Conservation (phyloP, 2,113 vertebrate genomes). For the Copsychus sechellarum region DNA sequence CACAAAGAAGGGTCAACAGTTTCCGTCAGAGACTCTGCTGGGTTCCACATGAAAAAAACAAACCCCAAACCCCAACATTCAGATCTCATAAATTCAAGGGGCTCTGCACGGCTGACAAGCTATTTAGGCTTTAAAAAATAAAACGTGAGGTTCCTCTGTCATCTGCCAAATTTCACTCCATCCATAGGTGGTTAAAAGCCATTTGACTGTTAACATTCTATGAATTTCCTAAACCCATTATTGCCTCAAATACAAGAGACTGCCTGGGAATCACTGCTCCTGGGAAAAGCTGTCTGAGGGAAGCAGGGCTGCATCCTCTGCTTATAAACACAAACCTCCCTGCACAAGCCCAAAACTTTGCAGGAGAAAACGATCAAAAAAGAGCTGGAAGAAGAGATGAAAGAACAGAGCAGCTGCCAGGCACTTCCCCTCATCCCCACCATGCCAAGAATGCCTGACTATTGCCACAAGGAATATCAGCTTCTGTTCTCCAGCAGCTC, state of each 20-base stretch:
- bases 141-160: slow-evolving; percentile 67
- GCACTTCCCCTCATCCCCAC: neutral
- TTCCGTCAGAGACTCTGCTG: slow-evolving; percentile 81
- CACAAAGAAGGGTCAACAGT: slow-evolving; percentile 77
- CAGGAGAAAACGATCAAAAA: neutral
- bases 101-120: slow-evolving; percentile 79
- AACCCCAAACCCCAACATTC: slow-evolving; percentile 56
- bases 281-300: neutral
- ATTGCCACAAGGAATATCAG: neutral
- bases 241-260: slow-evolving; percentile 1
- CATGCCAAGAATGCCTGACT: neutral
- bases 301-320: neutral
- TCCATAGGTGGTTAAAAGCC: slow-evolving; percentile 76
- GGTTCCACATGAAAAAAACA: slow-evolving; percentile 69
- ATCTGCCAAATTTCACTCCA: slow-evolving; percentile 75
- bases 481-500: neutral
- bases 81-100: slow-evolving; percentile 61
- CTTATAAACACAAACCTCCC: neutral
- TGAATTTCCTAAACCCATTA: slow-evolving; percentile 66
- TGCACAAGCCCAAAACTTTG: neutral
- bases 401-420: neutral
- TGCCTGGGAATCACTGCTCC: slow-evolving; percentile 4
- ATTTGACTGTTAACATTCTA: slow-evolving; percentile 67
- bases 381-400: neutral
- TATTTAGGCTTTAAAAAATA: slow-evolving; percentile 67